A percentile compares a stretch with the other conserved stretches of the same genome.
Evolutionary conservation across 2,888 invertebrate genomes (phyloP).

Genomic region (Drosophila percnosoma): DNA sequence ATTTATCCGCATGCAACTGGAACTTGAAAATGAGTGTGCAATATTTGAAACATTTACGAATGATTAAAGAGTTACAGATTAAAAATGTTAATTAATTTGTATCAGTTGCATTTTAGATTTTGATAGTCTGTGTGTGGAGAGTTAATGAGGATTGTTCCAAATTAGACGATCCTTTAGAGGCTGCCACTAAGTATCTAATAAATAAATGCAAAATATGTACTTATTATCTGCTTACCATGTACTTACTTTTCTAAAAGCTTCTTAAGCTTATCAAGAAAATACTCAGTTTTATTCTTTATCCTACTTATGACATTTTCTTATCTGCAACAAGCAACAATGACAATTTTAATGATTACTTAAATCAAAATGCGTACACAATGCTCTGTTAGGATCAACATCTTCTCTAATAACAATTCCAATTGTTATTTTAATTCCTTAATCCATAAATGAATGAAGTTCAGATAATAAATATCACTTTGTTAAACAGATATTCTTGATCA

Average conservation of each 20-base stretch:
- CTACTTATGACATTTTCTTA: background rate
- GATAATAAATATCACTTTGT: background rate
- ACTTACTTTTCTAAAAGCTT: background rate
- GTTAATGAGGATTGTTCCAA: background rate
- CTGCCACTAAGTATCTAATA: background rate
- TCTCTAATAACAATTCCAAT: background rate
- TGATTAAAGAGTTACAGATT: background rate
- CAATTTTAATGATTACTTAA: background rate
- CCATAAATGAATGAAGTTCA: background rate
- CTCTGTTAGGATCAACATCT: background rate
- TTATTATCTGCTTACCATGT: background rate
- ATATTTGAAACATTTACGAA: background rate
- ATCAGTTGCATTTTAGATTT: background rate
- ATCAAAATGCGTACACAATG: background rate
- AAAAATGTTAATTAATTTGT: background rate
- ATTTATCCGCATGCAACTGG: constrained; percentile 1
- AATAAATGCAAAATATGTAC: background rate
- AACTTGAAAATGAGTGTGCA: background rate
- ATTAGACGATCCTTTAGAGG: background rate
- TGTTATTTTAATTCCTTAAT: background rate
- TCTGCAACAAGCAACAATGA: background rate
- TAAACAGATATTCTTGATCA: background rate
- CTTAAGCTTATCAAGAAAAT: background rate
- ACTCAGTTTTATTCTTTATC: background rate
- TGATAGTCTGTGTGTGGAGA: background rate